Evolutionary conservation across 2,888 invertebrate species (phyloP), one percentile per base, ranked within the genome.

Genomic region (Amiota minor): DNA sequence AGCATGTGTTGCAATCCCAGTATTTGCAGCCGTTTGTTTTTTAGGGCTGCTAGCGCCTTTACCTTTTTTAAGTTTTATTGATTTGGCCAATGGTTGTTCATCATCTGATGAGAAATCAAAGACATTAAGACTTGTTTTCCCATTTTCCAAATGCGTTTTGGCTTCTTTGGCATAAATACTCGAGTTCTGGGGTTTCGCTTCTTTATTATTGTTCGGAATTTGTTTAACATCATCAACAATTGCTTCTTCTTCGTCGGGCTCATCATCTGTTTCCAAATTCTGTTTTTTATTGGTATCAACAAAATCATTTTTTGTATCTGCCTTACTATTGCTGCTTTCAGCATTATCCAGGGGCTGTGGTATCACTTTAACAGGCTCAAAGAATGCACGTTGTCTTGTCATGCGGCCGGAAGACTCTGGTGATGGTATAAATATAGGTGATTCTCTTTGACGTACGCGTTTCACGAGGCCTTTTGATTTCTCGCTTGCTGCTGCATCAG

Each of bases 41-140:
- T 83, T 74, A 4, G 59, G 78, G 49, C 78, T 78, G 2, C n/a
- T 12, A 49, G 74, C 78, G 2, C 20, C 10, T 50, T 73, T 81
- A 6, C 78, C 80, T 50, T 88, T 88, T 75, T 89, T 89, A 2
- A 89, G 76, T 75, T 89, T 89, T 9, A 89, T 89, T 35, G 89
- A 77, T 76, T 89, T 89, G 16, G 90, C 87, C 74, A 91, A 82
- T 1, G 91, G 91, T 79, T 91, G 90, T 78, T 92, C 91, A 79
- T 92, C 92, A 71, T 91, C 92, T 1, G 92, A 91, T 9, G 92
- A 92, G 80, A 91, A 92, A 67, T 89, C 89, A 72, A 89, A 89
- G 20, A 89, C 84, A 75, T 89, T 86, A 10, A 86, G 76, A 14
- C 81, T 81, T 35, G 81, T 78, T 71, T 80, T 82, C 14, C 85